Base-by-base conservation (phyloP, 2,113 vertebrate species). In the Hepsetus odoe region DNA sequence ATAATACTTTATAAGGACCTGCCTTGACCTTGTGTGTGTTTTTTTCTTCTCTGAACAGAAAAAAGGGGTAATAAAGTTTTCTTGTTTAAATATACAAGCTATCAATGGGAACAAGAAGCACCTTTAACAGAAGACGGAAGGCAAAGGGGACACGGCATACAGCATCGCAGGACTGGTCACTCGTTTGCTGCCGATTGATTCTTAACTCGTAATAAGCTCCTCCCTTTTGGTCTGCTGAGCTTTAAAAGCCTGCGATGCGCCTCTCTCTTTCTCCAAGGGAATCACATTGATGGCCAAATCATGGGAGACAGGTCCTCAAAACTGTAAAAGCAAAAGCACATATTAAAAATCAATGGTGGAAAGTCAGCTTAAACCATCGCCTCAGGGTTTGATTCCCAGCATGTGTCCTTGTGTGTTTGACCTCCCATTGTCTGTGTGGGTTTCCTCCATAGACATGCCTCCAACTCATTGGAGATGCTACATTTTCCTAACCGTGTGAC, bases 21-120 rank as follows among this genome's bases (percentile, higher is more conserved):
- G 85, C 87, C 87, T 82, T 84, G 81, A 85, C 72, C 83, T 79
- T 56, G 44, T 59, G 26, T 59, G 26, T 18, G 66, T 77, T 75
- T 71, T 80, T 81, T 85, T 38, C 3, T 12, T 66, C 51, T 77
- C 79, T 53, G 70, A 80, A 84, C 82, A 87, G 85, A 88, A 86
- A 86, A 61, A 67, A 55, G 79, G 67, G 5, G 74, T 42, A 76
- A 3, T 24, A 20, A 12, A 76, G 85, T 69, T 84, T 84, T 82
- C 79, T 85, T 82, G 11, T 84, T 87, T 87, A 58, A 76, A 90
- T 90, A 80, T 91, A 90, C 88, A 92, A 85, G n/a, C 86, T 61
- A 76, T 81, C 86, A 85, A 89, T 86, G 84, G 91, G 90, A 85
- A 89, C 85, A 89, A 82, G 84, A 46, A 42, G 66, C 28, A 79